Percentiles rank a stretch among this genome's conserved stretches.
Evolutionary conservation across 2,888 invertebrate genomes (phyloP).

Genomic region (Hirtodrosophila cameraria): DNA sequence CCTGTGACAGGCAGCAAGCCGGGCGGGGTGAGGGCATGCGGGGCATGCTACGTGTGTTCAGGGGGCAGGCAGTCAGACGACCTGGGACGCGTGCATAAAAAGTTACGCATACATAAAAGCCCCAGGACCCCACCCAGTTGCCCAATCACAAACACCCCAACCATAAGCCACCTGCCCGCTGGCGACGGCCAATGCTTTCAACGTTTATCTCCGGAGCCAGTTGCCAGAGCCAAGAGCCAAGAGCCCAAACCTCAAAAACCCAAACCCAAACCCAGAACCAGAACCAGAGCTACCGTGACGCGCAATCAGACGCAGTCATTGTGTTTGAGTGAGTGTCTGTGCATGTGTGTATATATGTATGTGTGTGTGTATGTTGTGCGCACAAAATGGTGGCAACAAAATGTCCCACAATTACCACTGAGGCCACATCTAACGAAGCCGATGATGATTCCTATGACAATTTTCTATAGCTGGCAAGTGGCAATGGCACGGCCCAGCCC

Average conservation of each 20-base stretch:
- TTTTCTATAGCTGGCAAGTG: slow-evolving; percentile 79
- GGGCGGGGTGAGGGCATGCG: slow-evolving; percentile 4
- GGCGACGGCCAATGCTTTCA: slow-evolving; percentile 58
- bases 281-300: slow-evolving; percentile 43
- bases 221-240: slow-evolving; percentile 19
- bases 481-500: slow-evolving; percentile 49
- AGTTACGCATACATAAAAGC: slow-evolving; percentile 70
- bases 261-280: too few species aligned
- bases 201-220: slow-evolving; percentile 66
- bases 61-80: slow-evolving; percentile 22
- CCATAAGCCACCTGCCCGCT: slow-evolving; percentile 64
- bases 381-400: slow-evolving; percentile 78
- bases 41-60: background rate
- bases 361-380: slow-evolving; percentile 25
- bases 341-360: slow-evolving; percentile 10
- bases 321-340: slow-evolving; percentile 53
- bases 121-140: slow-evolving; percentile 27
- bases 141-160: slow-evolving; percentile 58
- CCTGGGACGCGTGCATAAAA: slow-evolving; percentile 64
- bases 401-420: slow-evolving; percentile 84
- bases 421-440: slow-evolving; percentile 84
- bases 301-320: slow-evolving; percentile 70
- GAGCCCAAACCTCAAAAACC: slow-evolving; percentile 21
- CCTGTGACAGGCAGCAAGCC: slow-evolving; percentile 60
- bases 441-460: slow-evolving; percentile 83